These are phyloP conservation scores for Xestia rhomboidea DNA, from an alignment of 2,888 invertebrate species.

Conservation along the genomic window DNA sequence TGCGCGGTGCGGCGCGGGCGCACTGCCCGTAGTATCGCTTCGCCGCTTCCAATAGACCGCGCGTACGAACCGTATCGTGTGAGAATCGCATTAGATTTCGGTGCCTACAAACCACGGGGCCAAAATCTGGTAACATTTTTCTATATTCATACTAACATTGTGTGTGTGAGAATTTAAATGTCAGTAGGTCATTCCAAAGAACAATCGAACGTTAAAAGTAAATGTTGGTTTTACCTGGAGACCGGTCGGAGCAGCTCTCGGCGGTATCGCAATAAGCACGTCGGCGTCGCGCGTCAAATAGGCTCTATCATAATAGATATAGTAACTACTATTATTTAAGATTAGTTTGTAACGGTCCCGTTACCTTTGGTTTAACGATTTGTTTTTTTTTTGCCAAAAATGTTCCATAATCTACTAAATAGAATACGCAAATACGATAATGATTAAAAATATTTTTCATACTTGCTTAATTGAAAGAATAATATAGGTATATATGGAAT, in stretches of 20 bases:
- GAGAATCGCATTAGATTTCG: neutral
- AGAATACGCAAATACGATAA: neutral
- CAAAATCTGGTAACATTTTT: constrained; percentile 18
- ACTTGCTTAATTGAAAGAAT: neutral
- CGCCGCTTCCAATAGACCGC: neutral
- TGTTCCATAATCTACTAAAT: neutral
- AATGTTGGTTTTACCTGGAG: constrained; percentile 53
- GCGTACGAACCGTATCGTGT: neutral
- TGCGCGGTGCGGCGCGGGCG: no score
- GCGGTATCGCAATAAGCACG: constrained; percentile 24
- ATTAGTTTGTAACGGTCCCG: neutral
- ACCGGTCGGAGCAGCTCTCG: constrained; percentile 38
- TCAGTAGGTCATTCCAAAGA: constrained; percentile 52
- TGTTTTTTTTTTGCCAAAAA: neutral
- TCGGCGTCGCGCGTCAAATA: constrained; percentile 35
- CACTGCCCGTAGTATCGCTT: neutral
- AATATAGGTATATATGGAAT: no score
- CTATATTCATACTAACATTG: constrained; percentile 15
- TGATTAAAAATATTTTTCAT: neutral
- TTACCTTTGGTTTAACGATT: constrained; percentile 2
- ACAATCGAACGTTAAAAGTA: constrained; percentile 57
- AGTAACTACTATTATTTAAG: constrained; percentile 1
- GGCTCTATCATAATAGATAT: constrained; percentile 14
- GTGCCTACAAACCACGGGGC: neutral
- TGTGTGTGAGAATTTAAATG: constrained; percentile 51